Conservation (phyloP, 2,113 vertebrate species). For the Pristiophorus japonicus region DNA sequence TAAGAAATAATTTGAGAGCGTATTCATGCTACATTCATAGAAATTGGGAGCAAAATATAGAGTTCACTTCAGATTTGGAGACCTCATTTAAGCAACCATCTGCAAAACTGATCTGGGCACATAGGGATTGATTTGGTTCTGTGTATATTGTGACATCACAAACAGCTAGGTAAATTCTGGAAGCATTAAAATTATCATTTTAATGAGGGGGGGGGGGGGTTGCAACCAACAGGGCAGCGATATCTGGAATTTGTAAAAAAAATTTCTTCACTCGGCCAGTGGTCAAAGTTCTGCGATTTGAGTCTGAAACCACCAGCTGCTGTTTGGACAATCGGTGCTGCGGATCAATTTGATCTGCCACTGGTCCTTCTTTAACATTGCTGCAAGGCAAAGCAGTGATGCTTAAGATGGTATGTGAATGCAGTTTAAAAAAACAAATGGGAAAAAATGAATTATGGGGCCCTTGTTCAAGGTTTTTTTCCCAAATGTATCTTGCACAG, state of each 20-base stretch:
- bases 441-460: neutral
- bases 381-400: neutral
- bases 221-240: neutral
- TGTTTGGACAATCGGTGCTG: neutral
- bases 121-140: neutral
- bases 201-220: neutral
- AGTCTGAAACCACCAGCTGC: neutral
- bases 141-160: neutral
- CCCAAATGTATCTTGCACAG: neutral
- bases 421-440: neutral
- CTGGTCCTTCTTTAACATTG: neutral
- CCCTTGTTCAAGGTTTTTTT: neutral
- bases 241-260: neutral
- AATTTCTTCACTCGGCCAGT: neutral
- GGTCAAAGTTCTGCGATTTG: neutral
- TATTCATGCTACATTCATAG: neutral
- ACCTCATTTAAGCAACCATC: no score
- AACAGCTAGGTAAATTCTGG: neutral
- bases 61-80: neutral
- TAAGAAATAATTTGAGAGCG: neutral
- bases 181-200: neutral
- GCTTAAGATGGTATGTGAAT: neutral
- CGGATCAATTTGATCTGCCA: neutral
- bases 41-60: neutral
- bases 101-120: neutral